Evolutionary conservation across 2,888 invertebrate species (phyloP).

Genomic region (Andrena dorsata): DNA sequence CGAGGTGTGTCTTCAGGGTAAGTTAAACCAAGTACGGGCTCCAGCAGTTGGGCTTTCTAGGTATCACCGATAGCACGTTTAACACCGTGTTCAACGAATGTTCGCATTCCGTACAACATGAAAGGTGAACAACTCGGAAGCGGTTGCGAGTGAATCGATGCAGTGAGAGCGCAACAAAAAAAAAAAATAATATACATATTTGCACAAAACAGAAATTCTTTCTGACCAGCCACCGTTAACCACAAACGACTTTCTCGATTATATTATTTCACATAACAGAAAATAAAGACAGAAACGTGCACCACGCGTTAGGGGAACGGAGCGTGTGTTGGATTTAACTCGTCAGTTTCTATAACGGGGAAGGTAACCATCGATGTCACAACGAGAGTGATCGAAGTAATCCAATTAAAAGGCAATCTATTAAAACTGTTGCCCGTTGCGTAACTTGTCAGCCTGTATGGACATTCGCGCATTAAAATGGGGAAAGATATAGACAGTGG

Average conservation of each 20-base stretch:
- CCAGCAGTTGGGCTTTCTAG: neutral
- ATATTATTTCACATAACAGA: neutral
- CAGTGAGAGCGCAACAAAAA: conserved; percentile 1
- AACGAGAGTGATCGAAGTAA: conserved; percentile 47
- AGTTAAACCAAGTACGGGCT: neutral
- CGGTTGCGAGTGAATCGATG: conserved; percentile 34
- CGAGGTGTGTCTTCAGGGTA: neutral
- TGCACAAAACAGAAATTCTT: conserved; percentile 18
- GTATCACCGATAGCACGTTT: neutral
- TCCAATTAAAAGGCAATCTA: conserved; percentile 58
- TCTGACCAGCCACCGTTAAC: conserved; percentile 54
- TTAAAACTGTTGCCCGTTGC: conserved; percentile 43
- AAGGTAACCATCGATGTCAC: conserved; percentile 36
- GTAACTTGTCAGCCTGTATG: conserved; percentile 38
- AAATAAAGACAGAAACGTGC: neutral
- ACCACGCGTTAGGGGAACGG: neutral
- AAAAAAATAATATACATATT: conserved; percentile 19
- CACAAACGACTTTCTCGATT: conserved; percentile 30
- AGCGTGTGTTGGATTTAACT: neutral
- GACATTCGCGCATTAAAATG: neutral
- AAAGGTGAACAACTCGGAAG: conserved; percentile 29
- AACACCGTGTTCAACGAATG: neutral
- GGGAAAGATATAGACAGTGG: neutral
- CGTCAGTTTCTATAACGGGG: neutral
- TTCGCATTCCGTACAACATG: neutral